Base-by-base conservation (phyloP, 2,888 invertebrate species). In the Phyto melanocephala region DNA sequence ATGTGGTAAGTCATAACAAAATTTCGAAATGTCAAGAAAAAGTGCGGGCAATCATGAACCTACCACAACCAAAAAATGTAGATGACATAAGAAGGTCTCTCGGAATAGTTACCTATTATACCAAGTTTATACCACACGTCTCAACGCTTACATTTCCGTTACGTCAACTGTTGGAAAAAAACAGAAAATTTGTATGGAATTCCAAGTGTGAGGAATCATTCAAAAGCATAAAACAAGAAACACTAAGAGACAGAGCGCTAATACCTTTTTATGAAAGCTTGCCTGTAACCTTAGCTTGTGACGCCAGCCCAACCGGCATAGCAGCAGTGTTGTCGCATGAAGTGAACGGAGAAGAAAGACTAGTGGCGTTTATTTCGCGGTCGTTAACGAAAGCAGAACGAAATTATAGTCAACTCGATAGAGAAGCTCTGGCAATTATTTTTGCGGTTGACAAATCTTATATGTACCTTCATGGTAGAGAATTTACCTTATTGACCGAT, bases 41-140 rank as follows among this genome's bases (percentile, higher is more conserved):
- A 33, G 45, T 63, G 47, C 17, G 17, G 17, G 45, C 63, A n/a
- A 63, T 63, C 4, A 15, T 63, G 5, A 5, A 28, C 15, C 63
- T 63, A 1, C 63, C 63, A 24, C 15, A 4, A 10, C 63, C 63
- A 10, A 1, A 63, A 63, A 63, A 15, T 15, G 15, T 15, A 11
- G 45, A 47, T 28, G 45, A 63, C 37, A 20, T 22, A 10, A 28
- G 67, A 62, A 60, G 72, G 33, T 80, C 68, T 17, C 62, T 74
- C 1, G 80, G 60, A 11, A 67, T 72, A 67, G 24, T 72, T 11
- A 72, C 67, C 0, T 72, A 79, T 28, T 79, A 72, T 54, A 13
- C 71, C 0, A 68, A 67, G 17, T 67, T 80, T 24, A 60, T 80
- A 24, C 74, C 68, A 37, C 33, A 75, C 13, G 70, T 70, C 0